These are phyloP conservation scores for Magallana nippona DNA, from an alignment of 2,888 invertebrate species.

Conservation along the genomic window DNA sequence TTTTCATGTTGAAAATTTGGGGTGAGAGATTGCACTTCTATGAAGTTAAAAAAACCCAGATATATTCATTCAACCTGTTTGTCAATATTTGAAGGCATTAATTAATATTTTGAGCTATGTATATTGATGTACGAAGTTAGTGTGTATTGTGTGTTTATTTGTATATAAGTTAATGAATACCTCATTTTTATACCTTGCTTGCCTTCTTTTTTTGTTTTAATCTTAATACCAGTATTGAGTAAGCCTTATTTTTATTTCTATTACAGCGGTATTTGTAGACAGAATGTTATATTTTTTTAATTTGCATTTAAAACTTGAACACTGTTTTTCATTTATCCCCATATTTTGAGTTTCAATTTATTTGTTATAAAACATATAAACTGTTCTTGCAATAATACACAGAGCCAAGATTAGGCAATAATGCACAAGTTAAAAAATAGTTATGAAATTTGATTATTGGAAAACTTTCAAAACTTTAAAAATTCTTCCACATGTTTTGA, in stretches of 20 bases:
- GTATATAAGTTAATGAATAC: constrained; percentile 22
- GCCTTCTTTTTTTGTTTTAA: neutral
- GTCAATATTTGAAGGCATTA: constrained; percentile 1
- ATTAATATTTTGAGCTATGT: constrained; percentile 6
- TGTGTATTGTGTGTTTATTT: neutral
- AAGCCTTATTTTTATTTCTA: neutral
- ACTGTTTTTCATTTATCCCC: no score
- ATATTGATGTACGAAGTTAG: neutral
- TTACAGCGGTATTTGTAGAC: constrained; percentile 5
- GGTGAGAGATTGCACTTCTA: neutral
- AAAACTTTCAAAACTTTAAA: neutral
- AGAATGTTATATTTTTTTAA: neutral
- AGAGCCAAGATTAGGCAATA: no score
- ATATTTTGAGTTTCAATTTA: no score
- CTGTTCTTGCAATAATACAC: no score
- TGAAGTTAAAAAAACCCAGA: neutral
- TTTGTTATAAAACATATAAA: no score
- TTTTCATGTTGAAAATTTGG: neutral
- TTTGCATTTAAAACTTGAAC: no score
- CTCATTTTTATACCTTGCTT: constrained; percentile 11
- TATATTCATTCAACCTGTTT: neutral
- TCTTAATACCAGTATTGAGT: neutral
- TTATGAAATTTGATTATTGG: neutral
- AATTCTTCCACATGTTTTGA: no score
- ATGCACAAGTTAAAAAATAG: no score